These are phyloP conservation scores for Periplaneta americana DNA, from an alignment of 1,140 invertebrate species.

Conservation along the genomic window DNA sequence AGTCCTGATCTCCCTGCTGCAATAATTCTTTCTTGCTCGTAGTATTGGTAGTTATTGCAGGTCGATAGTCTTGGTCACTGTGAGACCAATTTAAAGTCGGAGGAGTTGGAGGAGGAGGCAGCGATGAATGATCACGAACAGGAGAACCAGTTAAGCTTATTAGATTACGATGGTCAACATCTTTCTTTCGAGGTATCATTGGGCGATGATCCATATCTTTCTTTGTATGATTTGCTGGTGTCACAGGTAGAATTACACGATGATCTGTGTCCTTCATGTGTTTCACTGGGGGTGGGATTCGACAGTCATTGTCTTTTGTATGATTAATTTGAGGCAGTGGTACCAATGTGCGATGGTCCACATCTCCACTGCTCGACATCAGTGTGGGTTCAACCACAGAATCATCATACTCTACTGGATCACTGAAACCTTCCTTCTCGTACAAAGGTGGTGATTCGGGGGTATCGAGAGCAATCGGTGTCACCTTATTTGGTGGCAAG, in stretches of 20 bases:
- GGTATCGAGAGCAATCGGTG: constrained; percentile 11
- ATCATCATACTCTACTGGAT: constrained; percentile 53
- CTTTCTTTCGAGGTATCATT: constrained; percentile 35
- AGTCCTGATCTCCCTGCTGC: constrained; percentile 5
- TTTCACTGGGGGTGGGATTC: not conserved
- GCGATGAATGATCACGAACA: constrained; percentile 35
- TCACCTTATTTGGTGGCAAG: constrained; percentile 7
- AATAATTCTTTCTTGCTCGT: constrained; percentile 25
- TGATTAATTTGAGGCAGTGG: constrained; percentile 2
- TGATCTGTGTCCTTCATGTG: constrained; percentile 22
- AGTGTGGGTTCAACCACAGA: constrained; percentile 38
- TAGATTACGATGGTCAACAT: constrained; percentile 78
- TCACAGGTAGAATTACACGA: constrained; percentile 5
- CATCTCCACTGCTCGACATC: constrained; percentile 53
- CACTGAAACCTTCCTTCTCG: constrained; percentile 47
- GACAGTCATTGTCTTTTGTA: constrained; percentile 4
- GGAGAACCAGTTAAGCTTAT: constrained; percentile 74
- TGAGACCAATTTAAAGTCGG: constrained; percentile 6
- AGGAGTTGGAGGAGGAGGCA: constrained; percentile 23
- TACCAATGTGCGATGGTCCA: constrained; percentile 21
- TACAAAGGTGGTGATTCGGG: constrained; percentile 61
- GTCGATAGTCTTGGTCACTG: constrained; percentile 17
- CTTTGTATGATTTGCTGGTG: not conserved
- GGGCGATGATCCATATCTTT: constrained; percentile 24
- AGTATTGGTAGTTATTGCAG: constrained; percentile 13